phyloP scores from a whole-genome alignment of 2,797 vertebrate species.

The Valencia hispanica region DNA sequence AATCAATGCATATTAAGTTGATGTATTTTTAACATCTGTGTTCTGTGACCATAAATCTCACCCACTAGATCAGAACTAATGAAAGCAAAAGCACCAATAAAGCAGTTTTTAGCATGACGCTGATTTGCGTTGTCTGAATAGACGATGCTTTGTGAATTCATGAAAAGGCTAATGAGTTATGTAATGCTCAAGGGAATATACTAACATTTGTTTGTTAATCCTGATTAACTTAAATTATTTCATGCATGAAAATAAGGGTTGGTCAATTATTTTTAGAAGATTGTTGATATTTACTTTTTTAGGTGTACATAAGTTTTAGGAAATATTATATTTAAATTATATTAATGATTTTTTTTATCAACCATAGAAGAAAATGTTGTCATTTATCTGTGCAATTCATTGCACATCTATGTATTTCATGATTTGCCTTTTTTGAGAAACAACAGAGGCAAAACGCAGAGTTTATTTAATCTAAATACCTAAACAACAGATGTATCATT shows the following conservation, averaged over 20 bases:
- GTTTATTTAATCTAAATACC: too few species aligned
- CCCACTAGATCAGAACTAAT: background rate
- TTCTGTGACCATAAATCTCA: background rate
- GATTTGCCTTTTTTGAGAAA: too few species aligned
- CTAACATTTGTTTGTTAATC: constrained; percentile 6
- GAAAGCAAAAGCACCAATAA: background rate
- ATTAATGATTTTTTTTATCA: too few species aligned
- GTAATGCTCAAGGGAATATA: background rate
- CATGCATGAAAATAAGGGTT: background rate
- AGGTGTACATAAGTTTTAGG: background rate
- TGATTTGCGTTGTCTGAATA: background rate
- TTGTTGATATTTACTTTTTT: background rate
- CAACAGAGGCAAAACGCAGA: too few species aligned
- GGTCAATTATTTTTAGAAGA: background rate
- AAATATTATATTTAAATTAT: background rate
- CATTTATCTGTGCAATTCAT: background rate
- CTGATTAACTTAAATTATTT: background rate
- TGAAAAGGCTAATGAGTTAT: background rate
- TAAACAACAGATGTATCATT: too few species aligned
- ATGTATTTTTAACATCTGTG: background rate
- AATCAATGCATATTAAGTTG: background rate
- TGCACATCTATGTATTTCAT: background rate
- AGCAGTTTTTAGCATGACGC: background rate
- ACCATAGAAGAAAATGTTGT: background rate
- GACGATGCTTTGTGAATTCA: background rate